These are phyloP conservation scores for Andrena cerasifolii DNA, from an alignment of 1,140 invertebrate genomes.

Conservation along the genomic window DNA sequence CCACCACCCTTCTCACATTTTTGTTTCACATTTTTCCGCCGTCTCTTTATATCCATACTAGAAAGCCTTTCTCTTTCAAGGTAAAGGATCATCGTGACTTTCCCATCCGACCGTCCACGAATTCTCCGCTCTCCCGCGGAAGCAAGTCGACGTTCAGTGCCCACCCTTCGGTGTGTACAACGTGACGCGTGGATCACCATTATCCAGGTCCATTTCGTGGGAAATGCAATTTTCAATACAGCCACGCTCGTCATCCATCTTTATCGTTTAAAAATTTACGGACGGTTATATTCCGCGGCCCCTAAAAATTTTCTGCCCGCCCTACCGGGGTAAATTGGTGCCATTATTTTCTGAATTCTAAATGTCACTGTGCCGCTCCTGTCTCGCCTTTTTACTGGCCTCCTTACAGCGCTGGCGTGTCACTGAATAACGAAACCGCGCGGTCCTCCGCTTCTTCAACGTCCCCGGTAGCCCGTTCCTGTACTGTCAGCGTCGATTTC, in stretches of 20 bases:
- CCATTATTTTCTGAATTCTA: slow-evolving; percentile 8
- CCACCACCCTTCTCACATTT: no score
- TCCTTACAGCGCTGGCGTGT: background rate
- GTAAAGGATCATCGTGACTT: no score
- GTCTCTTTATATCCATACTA: no score
- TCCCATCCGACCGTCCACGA: no score
- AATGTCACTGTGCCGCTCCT: background rate
- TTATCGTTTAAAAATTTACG: slow-evolving; percentile 33
- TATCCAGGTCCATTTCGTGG: slow-evolving; percentile 10
- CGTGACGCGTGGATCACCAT: slow-evolving; percentile 1
- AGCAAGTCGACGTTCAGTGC: no score
- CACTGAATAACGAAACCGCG: background rate
- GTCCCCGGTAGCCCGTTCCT: background rate
- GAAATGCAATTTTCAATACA: slow-evolving; percentile 21
- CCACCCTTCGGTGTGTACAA: no score
- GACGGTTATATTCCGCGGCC: background rate
- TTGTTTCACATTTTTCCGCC: no score
- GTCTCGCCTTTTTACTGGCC: background rate
- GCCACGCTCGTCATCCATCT: slow-evolving; percentile 18
- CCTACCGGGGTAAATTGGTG: background rate
- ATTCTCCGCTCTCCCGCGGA: no score
- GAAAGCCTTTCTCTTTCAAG: no score
- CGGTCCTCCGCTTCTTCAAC: no score
- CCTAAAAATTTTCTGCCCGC: slow-evolving; percentile 1
- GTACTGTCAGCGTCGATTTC: background rate